A percentile compares a stretch with the other conserved stretches of the same genome.
phyloP scores from a whole-genome alignment of 1,140 invertebrate genomes.

The Drosophila lini region DNA sequence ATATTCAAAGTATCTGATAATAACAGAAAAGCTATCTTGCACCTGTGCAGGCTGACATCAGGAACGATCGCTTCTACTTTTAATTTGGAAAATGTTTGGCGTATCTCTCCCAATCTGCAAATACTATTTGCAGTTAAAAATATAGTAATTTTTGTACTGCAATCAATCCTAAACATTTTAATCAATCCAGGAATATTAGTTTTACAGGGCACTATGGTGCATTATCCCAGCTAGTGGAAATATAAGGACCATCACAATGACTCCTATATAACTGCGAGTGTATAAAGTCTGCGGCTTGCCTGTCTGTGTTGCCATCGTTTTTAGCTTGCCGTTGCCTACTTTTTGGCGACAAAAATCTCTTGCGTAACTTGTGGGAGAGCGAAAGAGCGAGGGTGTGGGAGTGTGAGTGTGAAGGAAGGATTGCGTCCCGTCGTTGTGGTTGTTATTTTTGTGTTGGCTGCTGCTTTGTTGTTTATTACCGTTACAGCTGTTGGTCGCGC shows the following conservation, averaged over 20 bases:
- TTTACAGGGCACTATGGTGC: too few relatives aligned
- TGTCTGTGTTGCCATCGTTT: not conserved
- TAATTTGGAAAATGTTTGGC: too few relatives aligned
- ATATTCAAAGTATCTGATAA: too few relatives aligned
- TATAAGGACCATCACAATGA: not conserved
- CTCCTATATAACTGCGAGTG: not conserved
- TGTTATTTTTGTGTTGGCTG: conserved; percentile 42
- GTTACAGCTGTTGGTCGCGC: conserved; percentile 65
- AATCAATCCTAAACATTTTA: too few relatives aligned
- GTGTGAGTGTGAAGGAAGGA: conserved; percentile 2
- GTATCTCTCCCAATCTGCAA: too few relatives aligned
- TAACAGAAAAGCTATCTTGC: too few relatives aligned
- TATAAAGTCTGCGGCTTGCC: not conserved
- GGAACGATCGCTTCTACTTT: too few relatives aligned
- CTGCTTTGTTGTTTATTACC: conserved; percentile 72
- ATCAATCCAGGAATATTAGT: too few relatives aligned
- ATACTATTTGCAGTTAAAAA: too few relatives aligned
- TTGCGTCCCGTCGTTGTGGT: conserved; percentile 23
- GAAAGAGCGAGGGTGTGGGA: not conserved
- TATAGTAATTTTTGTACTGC: too few relatives aligned
- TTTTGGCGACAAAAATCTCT: conserved; percentile 72
- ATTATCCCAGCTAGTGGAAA: too few relatives aligned
- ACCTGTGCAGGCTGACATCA: not conserved
- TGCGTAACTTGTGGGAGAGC: conserved; percentile 45
- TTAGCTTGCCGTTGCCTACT: conserved; percentile 28